Conservation (phyloP, 2,797 vertebrate species). For the Poecilia picta region DNA sequence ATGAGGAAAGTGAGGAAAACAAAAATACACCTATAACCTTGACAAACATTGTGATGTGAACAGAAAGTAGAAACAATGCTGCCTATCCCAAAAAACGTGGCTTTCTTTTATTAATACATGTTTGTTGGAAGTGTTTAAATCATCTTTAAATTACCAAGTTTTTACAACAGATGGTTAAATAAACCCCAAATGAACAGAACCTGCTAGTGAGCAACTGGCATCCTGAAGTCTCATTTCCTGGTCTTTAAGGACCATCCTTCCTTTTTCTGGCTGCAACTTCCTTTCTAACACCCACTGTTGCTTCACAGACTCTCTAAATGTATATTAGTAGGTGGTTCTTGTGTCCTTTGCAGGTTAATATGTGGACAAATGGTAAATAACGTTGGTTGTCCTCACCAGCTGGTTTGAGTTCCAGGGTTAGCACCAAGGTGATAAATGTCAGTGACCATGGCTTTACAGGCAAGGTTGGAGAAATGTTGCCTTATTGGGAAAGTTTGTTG, state of each 20-base stretch:
- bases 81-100: constrained; percentile 3
- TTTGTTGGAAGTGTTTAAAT: constrained; percentile 24
- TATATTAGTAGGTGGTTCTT: constrained; percentile 37
- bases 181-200: constrained; percentile 40
- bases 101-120: constrained; percentile 12
- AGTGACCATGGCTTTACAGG: constrained; percentile 63
- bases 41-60: constrained; percentile 13
- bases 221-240: constrained; percentile 95
- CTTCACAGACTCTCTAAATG: constrained; percentile 42
- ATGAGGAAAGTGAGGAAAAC: constrained; percentile 26
- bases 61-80: neutral
- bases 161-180: constrained; percentile 34
- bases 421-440: constrained; percentile 11
- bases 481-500: constrained; percentile 45
- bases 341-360: constrained; percentile 52
- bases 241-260: constrained; percentile 94
- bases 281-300: constrained; percentile 77
- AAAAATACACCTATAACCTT: constrained; percentile 35
- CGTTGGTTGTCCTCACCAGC: constrained; percentile 44
- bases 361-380: constrained; percentile 65
- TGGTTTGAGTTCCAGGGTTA: constrained; percentile 32
- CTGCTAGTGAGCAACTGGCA: constrained; percentile 89
- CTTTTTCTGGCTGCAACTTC: constrained; percentile 87
- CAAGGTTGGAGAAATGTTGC: constrained; percentile 31
- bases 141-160: constrained; percentile 37